These are phyloP conservation scores for Ellobium chinense DNA, from an alignment of 2,888 invertebrate species.

Conservation along the genomic window DNA sequence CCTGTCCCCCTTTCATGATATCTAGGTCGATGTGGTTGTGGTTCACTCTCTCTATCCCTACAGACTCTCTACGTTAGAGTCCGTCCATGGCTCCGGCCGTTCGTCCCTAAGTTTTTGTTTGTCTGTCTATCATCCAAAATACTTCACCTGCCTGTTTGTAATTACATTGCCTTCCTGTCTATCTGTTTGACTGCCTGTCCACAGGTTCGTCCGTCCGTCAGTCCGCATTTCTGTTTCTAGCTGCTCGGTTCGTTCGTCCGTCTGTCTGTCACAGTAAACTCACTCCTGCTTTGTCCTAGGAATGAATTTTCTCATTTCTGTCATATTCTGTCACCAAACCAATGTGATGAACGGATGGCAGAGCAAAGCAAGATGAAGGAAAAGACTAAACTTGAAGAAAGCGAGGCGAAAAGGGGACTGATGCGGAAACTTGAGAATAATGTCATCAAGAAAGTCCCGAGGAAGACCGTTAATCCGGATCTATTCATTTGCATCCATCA, in stretches of 20 bases:
- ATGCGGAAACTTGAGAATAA: background rate
- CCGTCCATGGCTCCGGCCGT: background rate
- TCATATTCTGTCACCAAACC: too few species aligned
- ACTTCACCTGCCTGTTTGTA: too few species aligned
- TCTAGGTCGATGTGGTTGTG: too few species aligned
- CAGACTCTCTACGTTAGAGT: too few species aligned
- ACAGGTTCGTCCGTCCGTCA: background rate
- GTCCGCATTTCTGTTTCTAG: background rate
- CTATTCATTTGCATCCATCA: too few species aligned
- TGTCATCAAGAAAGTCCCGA: background rate
- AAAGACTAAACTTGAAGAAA: background rate
- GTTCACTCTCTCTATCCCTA: too few species aligned
- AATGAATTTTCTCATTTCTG: too few species aligned
- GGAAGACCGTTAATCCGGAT: background rate
- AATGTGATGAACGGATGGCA: too few species aligned
- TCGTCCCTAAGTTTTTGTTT: conserved; percentile 1
- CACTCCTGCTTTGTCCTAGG: too few species aligned
- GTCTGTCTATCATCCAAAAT: background rate
- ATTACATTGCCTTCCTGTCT: background rate
- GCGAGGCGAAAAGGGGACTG: background rate
- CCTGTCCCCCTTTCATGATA: too few species aligned
- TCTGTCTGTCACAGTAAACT: background rate
- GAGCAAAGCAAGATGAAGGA: background rate
- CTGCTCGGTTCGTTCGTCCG: background rate
- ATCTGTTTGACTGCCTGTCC: background rate